A percentile compares a stretch with the other conserved stretches of the same genome.
Evolutionary conservation across 92 coral and sea anemone genomes (phyloP).

Genomic region (Blastomussa wellsi): DNA sequence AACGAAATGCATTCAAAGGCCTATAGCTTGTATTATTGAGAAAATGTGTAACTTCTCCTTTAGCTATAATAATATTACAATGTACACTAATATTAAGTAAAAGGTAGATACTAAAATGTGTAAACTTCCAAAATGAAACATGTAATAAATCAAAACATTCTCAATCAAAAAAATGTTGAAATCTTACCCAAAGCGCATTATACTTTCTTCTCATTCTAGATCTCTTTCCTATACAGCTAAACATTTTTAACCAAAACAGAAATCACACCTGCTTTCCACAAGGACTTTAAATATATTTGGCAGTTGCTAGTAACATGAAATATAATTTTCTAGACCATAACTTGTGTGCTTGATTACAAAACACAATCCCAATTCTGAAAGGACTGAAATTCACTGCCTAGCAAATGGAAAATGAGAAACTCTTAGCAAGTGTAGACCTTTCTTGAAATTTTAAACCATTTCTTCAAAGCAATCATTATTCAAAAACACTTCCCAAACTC

Average conservation of each 20-base stretch:
- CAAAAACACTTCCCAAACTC: neutral
- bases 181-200: conserved; percentile 57
- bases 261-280: neutral
- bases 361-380: neutral
- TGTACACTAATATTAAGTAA: too few relatives aligned
- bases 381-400: neutral
- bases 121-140: neutral
- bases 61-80: too few relatives aligned
- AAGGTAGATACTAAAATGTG: too few relatives aligned
- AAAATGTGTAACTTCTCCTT: too few relatives aligned
- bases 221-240: conserved; percentile 63
- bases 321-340: too few relatives aligned
- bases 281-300: neutral
- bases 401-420: neutral
- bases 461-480: neutral
- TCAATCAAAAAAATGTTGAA: neutral
- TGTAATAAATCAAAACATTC: too few relatives aligned
- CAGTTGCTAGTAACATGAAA: neutral
- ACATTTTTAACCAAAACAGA: neutral
- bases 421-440: neutral
- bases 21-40: too few relatives aligned
- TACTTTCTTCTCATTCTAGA: conserved; percentile 53
- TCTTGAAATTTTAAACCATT: neutral
- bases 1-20: too few relatives aligned
- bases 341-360: neutral